Conservation (phyloP, 2,888 invertebrate species). For the Mechanitis messenoides region DNA sequence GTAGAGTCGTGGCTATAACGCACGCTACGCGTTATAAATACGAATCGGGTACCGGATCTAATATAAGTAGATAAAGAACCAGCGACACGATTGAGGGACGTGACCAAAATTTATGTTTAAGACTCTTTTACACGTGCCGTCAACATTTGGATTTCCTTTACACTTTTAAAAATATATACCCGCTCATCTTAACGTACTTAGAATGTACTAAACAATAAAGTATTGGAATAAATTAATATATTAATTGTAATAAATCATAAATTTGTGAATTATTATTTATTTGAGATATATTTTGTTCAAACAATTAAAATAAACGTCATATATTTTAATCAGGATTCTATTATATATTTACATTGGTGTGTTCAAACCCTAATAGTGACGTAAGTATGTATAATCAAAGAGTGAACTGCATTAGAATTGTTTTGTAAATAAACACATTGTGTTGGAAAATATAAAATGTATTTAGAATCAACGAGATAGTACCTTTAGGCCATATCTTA, state of each 20-base stretch:
- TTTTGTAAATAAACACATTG: constrained; percentile 26
- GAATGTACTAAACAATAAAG: too few relatives aligned
- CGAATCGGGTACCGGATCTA: constrained; percentile 51
- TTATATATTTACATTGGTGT: constrained; percentile 11
- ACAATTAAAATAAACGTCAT: background rate
- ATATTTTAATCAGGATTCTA: background rate
- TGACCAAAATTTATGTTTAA: constrained; percentile 38
- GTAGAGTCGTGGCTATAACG: constrained; percentile 33
- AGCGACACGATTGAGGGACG: constrained; percentile 44
- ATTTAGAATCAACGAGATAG: constrained; percentile 9
- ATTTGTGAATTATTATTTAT: too few relatives aligned
- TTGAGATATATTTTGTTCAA: background rate
- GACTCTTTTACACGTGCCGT: constrained; percentile 26
- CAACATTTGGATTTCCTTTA: background rate
- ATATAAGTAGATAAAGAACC: constrained; percentile 40
- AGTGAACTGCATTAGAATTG: constrained; percentile 32
- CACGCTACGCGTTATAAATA: constrained; percentile 39
- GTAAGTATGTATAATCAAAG: constrained; percentile 24
- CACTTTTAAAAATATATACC: too few relatives aligned
- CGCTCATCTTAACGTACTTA: too few relatives aligned
- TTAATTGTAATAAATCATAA: too few relatives aligned
- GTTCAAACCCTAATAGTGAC: constrained; percentile 20
- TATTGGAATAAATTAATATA: too few relatives aligned
- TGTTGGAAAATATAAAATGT: constrained; percentile 16
- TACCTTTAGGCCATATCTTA: background rate